phyloP scores from a whole-genome alignment of 2,113 vertebrate genomes.

The Corythoichthys intestinalis region DNA sequence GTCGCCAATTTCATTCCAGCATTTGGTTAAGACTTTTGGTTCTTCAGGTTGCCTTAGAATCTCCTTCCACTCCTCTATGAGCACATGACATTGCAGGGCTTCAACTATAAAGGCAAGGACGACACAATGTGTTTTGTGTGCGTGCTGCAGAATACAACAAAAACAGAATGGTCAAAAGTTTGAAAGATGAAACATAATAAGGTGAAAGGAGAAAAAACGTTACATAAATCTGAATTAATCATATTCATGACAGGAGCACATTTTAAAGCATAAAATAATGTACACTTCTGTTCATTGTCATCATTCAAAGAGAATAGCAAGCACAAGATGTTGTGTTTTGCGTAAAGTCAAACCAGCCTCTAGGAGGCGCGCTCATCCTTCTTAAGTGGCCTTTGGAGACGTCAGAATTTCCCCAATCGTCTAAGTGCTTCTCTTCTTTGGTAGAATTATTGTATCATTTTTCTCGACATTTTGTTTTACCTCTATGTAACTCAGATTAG shows the following conservation, averaged over 20 bases:
- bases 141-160: background rate
- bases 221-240: background rate
- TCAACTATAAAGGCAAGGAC: too few species aligned
- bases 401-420: background rate
- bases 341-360: conserved; percentile 13
- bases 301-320: background rate
- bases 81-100: too few species aligned
- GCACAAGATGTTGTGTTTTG: background rate
- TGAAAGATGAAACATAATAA: background rate
- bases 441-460: conserved; percentile 5
- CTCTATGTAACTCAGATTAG: background rate
- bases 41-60: too few species aligned
- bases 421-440: background rate
- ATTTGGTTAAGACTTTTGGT: too few species aligned
- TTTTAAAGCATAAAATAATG: conserved; percentile 1
- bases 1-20: too few species aligned
- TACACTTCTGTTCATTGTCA: background rate
- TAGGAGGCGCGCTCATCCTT: conserved; percentile 63
- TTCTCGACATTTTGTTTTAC: background rate
- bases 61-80: too few species aligned
- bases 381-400: conserved; percentile 13
- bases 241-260: background rate
- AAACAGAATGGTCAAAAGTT: conserved; percentile 9
- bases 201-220: conserved; percentile 9
- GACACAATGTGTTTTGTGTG: background rate